These are phyloP conservation scores for Stenoptilia bipunctidactyla DNA, from an alignment of 2,888 invertebrate genomes.

Conservation along the genomic window DNA sequence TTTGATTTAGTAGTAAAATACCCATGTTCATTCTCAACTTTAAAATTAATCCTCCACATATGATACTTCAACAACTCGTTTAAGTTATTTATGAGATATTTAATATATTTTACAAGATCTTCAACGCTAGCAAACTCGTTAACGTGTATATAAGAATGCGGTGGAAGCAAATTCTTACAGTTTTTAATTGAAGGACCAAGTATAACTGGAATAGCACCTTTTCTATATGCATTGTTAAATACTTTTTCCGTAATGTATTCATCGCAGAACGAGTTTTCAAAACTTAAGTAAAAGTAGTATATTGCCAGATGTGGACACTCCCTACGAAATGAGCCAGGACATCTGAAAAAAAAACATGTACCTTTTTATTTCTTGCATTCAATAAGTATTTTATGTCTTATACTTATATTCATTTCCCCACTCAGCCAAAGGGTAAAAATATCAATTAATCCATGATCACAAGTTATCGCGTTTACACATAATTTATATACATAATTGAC, in stretches of 20 bases:
- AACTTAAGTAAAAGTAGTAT: constrained; percentile 74
- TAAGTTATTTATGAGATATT: constrained; percentile 39
- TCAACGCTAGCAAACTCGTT: constrained; percentile 8
- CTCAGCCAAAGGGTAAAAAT: too few relatives aligned
- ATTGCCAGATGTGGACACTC: constrained; percentile 58
- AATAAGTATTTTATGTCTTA: too few relatives aligned
- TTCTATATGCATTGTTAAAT: constrained; percentile 70
- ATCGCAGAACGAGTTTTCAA: constrained; percentile 73
- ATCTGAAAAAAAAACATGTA: constrained; percentile 6
- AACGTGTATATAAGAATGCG: constrained; percentile 59
- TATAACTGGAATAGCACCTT: constrained; percentile 68
- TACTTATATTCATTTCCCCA: too few relatives aligned
- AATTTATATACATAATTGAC: too few relatives aligned
- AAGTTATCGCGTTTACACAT: too few relatives aligned
- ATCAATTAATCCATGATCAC: too few relatives aligned
- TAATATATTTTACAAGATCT: constrained; percentile 65
- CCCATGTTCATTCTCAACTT: constrained; percentile 75
- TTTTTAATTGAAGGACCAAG: constrained; percentile 63
- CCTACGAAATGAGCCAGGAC: constrained; percentile 3
- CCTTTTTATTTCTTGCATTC: background rate
- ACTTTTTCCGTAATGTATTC: constrained; percentile 75
- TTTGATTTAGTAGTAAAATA: constrained; percentile 73
- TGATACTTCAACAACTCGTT: constrained; percentile 58
- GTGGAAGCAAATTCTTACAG: constrained; percentile 51
- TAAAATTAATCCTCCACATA: constrained; percentile 71